A percentile compares a stretch with the other conserved stretches of the same genome.
These are phyloP conservation scores for Gyps fulvus DNA, from an alignment of 2,113 vertebrate genomes.

Conservation along the genomic window DNA sequence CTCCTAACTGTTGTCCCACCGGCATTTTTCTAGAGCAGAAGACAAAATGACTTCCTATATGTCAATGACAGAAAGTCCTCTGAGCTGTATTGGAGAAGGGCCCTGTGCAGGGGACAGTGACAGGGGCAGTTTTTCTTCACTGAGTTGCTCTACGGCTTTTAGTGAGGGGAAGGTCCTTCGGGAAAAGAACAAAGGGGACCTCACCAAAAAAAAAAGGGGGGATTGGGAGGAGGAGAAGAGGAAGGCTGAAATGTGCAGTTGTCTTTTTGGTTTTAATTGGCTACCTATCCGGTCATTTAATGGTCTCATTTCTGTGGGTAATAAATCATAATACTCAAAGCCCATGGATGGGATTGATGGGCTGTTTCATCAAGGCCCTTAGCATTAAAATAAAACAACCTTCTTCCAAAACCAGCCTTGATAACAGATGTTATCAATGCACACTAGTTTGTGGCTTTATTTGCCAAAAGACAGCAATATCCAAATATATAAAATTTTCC, in stretches of 20 bases:
- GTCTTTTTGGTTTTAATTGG: background rate
- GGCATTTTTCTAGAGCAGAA: background rate
- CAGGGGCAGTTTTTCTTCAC: background rate
- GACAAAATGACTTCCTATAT: background rate
- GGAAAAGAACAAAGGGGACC: background rate
- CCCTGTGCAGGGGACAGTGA: background rate
- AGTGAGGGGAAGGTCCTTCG: background rate
- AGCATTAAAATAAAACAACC: background rate
- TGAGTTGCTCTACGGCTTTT: background rate
- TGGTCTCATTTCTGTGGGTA: background rate
- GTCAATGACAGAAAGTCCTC: background rate
- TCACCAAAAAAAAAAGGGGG: fast-evolving
- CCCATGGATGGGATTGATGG: background rate
- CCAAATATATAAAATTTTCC: background rate
- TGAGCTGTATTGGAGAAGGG: background rate
- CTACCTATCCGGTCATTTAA: background rate
- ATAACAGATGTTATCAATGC: too few species aligned
- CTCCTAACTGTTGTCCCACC: background rate
- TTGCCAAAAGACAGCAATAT: background rate
- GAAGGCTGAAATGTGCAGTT: background rate
- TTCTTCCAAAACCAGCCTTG: background rate
- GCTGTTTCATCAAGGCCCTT: background rate
- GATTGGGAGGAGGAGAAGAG: background rate
- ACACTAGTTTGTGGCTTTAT: background rate
- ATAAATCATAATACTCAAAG: background rate